Percentiles rank a stretch among this genome's conserved stretches.
phyloP scores from a whole-genome alignment of 2,797 vertebrate species.

The Neosalanx taihuensis region DNA sequence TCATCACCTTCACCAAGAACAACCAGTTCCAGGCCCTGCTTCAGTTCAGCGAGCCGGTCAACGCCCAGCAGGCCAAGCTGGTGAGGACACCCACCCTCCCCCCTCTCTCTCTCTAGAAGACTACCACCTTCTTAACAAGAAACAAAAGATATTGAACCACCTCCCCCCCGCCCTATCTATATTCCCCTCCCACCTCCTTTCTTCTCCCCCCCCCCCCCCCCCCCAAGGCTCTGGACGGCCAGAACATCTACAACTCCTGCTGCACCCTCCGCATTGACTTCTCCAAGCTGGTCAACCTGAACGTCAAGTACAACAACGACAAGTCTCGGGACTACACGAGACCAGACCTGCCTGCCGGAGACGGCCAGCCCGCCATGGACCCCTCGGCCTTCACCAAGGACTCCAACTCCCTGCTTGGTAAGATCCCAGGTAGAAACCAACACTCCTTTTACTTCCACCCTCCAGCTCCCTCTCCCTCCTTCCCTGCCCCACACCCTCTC shows the following conservation, averaged over 20 bases:
- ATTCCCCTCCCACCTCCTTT: too few relatives aligned
- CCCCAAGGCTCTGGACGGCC: conserved; percentile 89
- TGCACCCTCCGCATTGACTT: conserved; percentile 98
- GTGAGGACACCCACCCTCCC: conserved; percentile 66
- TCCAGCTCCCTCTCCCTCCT: background rate
- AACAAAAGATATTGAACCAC: too few relatives aligned
- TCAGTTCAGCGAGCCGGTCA: conserved; percentile 91
- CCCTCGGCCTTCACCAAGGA: conserved; percentile 91
- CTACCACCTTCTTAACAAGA: too few relatives aligned
- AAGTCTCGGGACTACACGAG: conserved; percentile 98
- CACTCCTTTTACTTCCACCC: conserved; percentile 44
- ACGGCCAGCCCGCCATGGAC: conserved; percentile 89
- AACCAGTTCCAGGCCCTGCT: conserved; percentile 98
- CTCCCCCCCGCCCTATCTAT: too few relatives aligned
- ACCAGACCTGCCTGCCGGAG: conserved; percentile 93
- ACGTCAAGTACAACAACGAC: conserved; percentile 99
- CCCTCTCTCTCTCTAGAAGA: background rate
- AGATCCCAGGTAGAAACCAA: conserved; percentile 74
- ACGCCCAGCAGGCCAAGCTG: conserved; percentile 94
- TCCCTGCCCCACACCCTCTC: background rate
- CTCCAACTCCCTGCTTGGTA: conserved; percentile 94
- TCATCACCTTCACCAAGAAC: conserved; percentile 99
- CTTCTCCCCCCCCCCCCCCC: too few relatives aligned
- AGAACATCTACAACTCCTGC: conserved; percentile 98
- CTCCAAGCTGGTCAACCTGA: conserved; percentile 97